Conservation (phyloP, 1,140 invertebrate species). For the Rhizoglyphus robini region DNA sequence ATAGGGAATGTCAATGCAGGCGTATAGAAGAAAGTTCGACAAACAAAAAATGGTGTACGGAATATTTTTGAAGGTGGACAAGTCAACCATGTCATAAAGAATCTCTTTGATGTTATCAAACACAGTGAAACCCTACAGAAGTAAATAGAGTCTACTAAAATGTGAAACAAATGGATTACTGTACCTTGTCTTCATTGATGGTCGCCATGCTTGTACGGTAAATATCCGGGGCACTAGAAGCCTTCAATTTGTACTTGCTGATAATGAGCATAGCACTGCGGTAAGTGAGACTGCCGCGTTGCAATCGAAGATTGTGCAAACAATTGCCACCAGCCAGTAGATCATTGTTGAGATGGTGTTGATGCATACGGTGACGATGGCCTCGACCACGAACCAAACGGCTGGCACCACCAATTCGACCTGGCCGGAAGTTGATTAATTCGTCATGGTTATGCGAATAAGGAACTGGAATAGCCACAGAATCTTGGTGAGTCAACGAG, state of each 20-base stretch:
- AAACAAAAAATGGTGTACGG: constrained; percentile 62
- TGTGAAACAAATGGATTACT: constrained; percentile 19
- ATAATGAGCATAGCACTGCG: constrained; percentile 65
- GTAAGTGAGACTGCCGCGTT: constrained; percentile 46
- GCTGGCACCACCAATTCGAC: background rate
- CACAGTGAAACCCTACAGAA: background rate
- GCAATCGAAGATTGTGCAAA: constrained; percentile 20
- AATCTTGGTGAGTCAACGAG: background rate
- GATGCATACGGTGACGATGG: background rate
- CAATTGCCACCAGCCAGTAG: background rate
- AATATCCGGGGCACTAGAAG: constrained; percentile 76
- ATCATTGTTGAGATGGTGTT: constrained; percentile 2
- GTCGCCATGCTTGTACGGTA: constrained; percentile 77
- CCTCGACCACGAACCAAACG: background rate
- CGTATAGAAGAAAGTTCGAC: constrained; percentile 70
- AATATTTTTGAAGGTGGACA: constrained; percentile 57
- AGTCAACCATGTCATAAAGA: constrained; percentile 57
- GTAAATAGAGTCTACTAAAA: background rate
- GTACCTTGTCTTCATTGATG: constrained; percentile 43
- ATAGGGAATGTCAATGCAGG: constrained; percentile 72
- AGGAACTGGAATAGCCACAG: background rate
- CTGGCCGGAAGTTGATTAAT: background rate
- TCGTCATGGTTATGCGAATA: background rate
- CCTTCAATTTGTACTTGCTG: constrained; percentile 57
- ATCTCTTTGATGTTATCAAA: constrained; percentile 60